Evolutionary conservation across 2,113 vertebrate genomes (phyloP), one percentile per base, ranked within the genome.

Genomic region (Melospiza georgiana): DNA sequence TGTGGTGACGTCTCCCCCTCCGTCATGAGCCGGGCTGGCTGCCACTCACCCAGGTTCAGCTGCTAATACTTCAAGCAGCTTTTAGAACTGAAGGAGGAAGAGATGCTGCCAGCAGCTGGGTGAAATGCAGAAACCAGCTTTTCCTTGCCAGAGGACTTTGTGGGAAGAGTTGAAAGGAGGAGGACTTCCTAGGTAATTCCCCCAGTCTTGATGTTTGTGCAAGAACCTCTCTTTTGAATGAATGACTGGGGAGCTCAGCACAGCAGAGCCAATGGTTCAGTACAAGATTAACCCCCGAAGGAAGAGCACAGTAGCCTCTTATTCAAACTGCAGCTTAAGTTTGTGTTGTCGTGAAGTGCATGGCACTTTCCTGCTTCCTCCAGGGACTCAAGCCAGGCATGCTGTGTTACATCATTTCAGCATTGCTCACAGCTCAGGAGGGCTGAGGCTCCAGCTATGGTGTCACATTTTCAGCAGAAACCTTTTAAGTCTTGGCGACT

Each of bases 21-120:
- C 10, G n/a, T 95, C 91, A 93, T 24, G 49, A 77, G 77, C 76
- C 17, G 66, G 80, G 93, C 84, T 75, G 73, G 84, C 93, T 96
- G 91, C 81, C 3, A 13, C 67, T 62, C 52, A 52, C 35, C 61
- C 61, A 75, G 37, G 37, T 88, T 95, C 91, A 87, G 61, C 88
- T 84, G 62, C 39, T 91, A 87, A 87, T 94, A n/a, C 79, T 95
- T 85, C 69, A 69, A 81, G 59, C 90, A 80, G 80, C 84, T 95
- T 93, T 92, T 84, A 80, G 88, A 66, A 33, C 62, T 51, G 82
- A 76, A 82, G 83, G 35, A 86, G 62, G 66, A 88, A 68, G 81
- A 51, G 69, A 54, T 58, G 25, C 44, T 92, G 86, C 58, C 33
- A 59, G 54, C 75, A 89, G 69, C 72, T 0, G 9, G 51, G 37